phyloP scores from a whole-genome alignment of 2,797 vertebrate genomes.

The Acanthurus lineatus region DNA sequence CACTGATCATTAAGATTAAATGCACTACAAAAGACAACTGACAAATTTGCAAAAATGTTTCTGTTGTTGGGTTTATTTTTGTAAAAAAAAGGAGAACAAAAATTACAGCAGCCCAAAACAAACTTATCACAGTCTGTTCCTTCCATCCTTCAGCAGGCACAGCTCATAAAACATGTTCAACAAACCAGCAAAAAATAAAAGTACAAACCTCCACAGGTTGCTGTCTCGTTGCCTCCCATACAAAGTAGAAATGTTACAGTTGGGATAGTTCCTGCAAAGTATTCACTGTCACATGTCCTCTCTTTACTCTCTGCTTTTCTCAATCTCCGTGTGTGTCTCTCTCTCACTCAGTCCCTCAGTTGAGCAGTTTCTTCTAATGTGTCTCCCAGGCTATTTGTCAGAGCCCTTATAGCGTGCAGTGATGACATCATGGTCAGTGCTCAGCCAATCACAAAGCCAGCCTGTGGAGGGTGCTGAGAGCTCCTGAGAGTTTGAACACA shows the following conservation, averaged over 20 bases:
- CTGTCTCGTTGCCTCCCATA: constrained; percentile 70
- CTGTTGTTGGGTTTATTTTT: constrained; percentile 11
- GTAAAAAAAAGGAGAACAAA: constrained; percentile 7
- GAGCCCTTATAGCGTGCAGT: constrained; percentile 86
- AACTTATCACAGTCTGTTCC: constrained; percentile 2
- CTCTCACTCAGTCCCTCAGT: constrained; percentile 68
- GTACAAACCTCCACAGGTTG: constrained; percentile 84
- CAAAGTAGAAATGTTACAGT: constrained; percentile 63
- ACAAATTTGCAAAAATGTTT: not conserved
- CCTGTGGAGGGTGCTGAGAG: constrained; percentile 71
- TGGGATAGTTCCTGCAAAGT: constrained; percentile 57
- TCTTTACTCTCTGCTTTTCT: constrained; percentile 46
- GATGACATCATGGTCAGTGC: constrained; percentile 85
- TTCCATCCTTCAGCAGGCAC: constrained; percentile 11
- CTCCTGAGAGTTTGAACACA: constrained; percentile 80
- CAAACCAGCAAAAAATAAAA: constrained; percentile 39
- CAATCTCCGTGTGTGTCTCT: constrained; percentile 57
- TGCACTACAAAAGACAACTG: constrained; percentile 6
- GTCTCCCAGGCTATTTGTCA: constrained; percentile 86
- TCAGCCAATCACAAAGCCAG: constrained; percentile 83
- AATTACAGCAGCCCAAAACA: not conserved
- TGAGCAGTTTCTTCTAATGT: constrained; percentile 81
- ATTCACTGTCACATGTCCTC: constrained; percentile 67
- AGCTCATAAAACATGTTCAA: constrained; percentile 30
- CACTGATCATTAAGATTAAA: not conserved